Base-by-base conservation (phyloP, 2,113 vertebrate genomes). In the Malurus cyaneus region DNA sequence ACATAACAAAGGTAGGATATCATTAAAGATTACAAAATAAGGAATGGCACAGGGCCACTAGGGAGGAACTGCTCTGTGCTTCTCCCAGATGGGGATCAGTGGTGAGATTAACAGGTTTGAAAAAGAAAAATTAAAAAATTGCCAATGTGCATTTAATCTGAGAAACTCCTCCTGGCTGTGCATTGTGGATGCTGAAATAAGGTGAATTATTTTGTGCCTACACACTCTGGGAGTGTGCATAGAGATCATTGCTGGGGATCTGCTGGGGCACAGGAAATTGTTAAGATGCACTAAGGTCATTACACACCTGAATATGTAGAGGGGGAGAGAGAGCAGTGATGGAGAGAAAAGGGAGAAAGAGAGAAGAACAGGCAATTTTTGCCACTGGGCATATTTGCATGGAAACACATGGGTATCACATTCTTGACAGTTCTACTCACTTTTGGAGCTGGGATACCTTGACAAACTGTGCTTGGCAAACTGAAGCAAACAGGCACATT, bases 31-130 rank as follows among this genome's bases (percentile, higher is more conserved):
- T 21, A 59, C 5, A 60, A 71, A 89, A 32, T 0, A 4, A 92
- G 42, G 42, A 46, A 39, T 53, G 32, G 4, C 18, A 52, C 4
- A 7, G 34, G 39, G 21, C 39, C 83, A 7, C 32, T 19, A 17
- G 16, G 24, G 47, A 89, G 11, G 17, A 54, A 44, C 8, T 32
- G 18, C 20, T 76, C 53, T 66, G 20, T 71, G 11, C 34, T 50
- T 50, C 39, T 84, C 42, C 39, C 31, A 46, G 7, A 0, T 57
- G 32, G 31, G 16, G 5, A 66, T 12, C 25, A 83, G 16, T 0
- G 0, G 12, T 53, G 15, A 42, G n/a, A 25, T 11, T 42, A 50
- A n/a, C 26, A 80, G 59, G 11, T 57, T 44, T 80, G 46, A 56
- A 69, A 83, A 32, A 54, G 67, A 34, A 9, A 57, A 62, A 28